These are phyloP conservation scores for Isaurus tuberculatus DNA, from an alignment of 92 coral and sea anemone genomes.

Conservation along the genomic window DNA sequence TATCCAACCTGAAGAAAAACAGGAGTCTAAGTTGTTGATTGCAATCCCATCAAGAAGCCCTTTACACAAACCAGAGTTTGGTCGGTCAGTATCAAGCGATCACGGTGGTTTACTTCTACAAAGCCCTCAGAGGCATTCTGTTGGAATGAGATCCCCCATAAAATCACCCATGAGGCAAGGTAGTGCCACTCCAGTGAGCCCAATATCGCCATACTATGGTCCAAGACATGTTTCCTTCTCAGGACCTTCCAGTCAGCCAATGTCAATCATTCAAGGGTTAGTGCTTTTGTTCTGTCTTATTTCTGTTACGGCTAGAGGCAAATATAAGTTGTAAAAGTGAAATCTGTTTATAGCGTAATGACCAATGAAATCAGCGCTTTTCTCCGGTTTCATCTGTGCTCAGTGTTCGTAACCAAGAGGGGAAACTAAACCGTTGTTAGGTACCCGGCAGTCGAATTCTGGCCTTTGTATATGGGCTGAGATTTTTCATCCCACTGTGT, in stretches of 20 bases:
- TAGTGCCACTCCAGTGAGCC: constrained; percentile 29
- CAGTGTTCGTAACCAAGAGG: too few relatives aligned
- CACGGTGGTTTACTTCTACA: constrained; percentile 6
- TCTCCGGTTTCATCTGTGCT: too few relatives aligned
- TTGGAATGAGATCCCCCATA: constrained; percentile 1
- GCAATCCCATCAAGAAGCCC: constrained; percentile 25
- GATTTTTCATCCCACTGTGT: too few relatives aligned
- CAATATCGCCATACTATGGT: constrained; percentile 39
- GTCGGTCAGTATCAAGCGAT: constrained; percentile 24
- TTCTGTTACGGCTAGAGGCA: background rate
- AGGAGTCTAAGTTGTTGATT: background rate
- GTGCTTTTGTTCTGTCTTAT: background rate
- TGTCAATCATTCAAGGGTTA: constrained; percentile 58
- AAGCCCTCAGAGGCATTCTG: constrained; percentile 14
- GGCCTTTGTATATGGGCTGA: too few relatives aligned
- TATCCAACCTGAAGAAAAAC: constrained; percentile 21
- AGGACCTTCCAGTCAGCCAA: constrained; percentile 62
- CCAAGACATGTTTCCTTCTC: constrained; percentile 53
- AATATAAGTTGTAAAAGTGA: too few relatives aligned
- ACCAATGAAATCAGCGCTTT: too few relatives aligned
- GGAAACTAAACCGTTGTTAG: too few relatives aligned
- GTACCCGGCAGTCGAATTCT: too few relatives aligned
- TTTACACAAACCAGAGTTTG: background rate
- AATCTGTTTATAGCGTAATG: too few relatives aligned
- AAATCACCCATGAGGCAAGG: constrained; percentile 28